Evolutionary conservation across 1,140 invertebrate species (phyloP).

Genomic region (Drosophila santomea): DNA sequence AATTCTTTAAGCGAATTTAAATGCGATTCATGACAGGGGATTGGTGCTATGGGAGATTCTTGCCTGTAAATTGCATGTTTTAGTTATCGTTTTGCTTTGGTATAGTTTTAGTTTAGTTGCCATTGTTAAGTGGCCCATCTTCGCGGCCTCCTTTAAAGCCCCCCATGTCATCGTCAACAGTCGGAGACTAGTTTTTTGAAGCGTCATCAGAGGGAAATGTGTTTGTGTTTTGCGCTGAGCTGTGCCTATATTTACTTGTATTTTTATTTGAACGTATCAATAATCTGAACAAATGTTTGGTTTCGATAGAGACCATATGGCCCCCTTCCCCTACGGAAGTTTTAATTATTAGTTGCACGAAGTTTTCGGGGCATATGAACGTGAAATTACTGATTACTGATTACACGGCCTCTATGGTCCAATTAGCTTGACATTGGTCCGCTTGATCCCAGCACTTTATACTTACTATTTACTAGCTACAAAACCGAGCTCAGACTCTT

Average conservation of each 20-base stretch:
- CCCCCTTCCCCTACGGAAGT: constrained; percentile 6
- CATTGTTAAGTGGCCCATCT: constrained; percentile 67
- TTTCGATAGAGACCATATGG: constrained; percentile 6
- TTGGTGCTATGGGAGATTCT: constrained; percentile 26
- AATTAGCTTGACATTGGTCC: constrained; percentile 57
- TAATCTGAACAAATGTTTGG: constrained; percentile 27
- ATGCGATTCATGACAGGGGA: constrained; percentile 66
- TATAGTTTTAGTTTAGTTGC: constrained; percentile 53
- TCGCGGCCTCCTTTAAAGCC: background rate
- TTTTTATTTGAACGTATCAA: constrained; percentile 56
- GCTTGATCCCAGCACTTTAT: constrained; percentile 12
- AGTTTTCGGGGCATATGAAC: constrained; percentile 16
- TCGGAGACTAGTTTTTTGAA: constrained; percentile 28
- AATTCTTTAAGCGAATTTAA: constrained; percentile 72
- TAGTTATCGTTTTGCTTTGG: constrained; percentile 41
- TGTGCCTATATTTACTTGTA: constrained; percentile 23
- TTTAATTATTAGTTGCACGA: constrained; percentile 45
- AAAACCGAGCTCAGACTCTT: background rate
- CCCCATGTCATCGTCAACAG: constrained; percentile 24
- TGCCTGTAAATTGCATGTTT: constrained; percentile 71
- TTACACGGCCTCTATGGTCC: constrained; percentile 30
- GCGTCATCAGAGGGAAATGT: constrained; percentile 51
- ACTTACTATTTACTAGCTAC: too few relatives aligned
- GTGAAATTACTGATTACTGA: constrained; percentile 19
- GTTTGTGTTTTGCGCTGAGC: constrained; percentile 24